phyloP scores from a whole-genome alignment of 2,113 vertebrate species.

The Haliaeetus leucogaster region DNA sequence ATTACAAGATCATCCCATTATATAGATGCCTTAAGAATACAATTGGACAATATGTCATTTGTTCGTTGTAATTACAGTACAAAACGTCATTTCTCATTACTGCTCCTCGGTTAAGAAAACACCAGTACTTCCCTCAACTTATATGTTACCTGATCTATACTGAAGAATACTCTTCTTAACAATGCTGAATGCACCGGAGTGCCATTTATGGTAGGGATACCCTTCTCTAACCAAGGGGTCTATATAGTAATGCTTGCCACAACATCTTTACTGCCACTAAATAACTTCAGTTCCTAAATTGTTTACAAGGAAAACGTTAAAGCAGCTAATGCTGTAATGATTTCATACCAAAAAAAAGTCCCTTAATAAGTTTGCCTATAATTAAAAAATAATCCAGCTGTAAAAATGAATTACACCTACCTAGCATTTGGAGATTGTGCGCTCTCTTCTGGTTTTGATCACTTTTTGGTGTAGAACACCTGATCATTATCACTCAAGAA shows the following conservation, averaged over 20 bases:
- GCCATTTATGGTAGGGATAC: neutral
- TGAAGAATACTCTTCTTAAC: neutral
- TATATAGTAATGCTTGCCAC: neutral
- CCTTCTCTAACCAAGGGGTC: neutral
- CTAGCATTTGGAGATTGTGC: accelerated
- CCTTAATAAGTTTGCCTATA: neutral
- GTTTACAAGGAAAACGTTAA: neutral
- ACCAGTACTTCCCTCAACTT: neutral
- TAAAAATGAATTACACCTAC: neutral
- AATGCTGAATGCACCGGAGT: neutral
- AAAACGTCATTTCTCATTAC: neutral
- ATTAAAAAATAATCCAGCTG: neutral
- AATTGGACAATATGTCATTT: neutral
- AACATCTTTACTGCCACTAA: neutral
- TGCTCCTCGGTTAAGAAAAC: neutral
- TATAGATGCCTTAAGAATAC: neutral
- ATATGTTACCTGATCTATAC: neutral
- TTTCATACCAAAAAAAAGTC: neutral
- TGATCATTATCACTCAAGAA: neutral
- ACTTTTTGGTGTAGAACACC: neutral
- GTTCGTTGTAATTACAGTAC: neutral
- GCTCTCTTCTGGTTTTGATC: neutral
- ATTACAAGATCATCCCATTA: neutral
- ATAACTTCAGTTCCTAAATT: neutral
- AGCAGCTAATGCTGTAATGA: neutral